Base-by-base conservation (phyloP, 1,140 invertebrate species). In the Eriosoma lanigerum region DNA sequence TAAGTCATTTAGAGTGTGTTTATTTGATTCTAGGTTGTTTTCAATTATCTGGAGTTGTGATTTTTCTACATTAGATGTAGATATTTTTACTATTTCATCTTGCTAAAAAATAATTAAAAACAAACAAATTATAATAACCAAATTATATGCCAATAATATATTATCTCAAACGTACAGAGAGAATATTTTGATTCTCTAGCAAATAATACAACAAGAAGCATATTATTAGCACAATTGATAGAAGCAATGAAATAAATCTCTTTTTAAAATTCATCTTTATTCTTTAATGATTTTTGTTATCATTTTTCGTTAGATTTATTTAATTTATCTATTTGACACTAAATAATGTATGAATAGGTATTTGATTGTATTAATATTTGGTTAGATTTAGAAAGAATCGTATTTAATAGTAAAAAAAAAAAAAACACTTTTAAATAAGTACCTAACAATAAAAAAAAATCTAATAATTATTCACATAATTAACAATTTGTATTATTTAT, bases 181-280 rank as follows among this genome's bases (percentile, higher is more conserved):
- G 15, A 60, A 21, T 26, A 26, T 26, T 46, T 78, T 78, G 32
- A 21, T 62, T 78, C 0, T 60, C 56, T 9, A 60, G 26, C 21
- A 62, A 13, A 29, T 15, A 60, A 78, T 78, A 78, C 17, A 78
- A 46, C 17, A 78, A 12, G 17, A 78, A 78, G 19, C 73, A 78
- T 46, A 62, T 44, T 19, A 78, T 62, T 10, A 78, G 4, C 3
- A 62, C 38, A 46, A 62, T 26, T 21, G 60, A 58, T 15, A 75
- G 17, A 56, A 75, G 56, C 60, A 78, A 62, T 6, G 48, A 62
- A n/a, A 78, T 62, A 78, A 78, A 78, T 29, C 73, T 78, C 21
- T 78, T 60, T 48, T 78, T 78, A 32, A 78, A 78, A 10, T 78
- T 78, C 73, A 78, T 78, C 29, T 38, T 75, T 50, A 52, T 52